Base-by-base conservation (phyloP, 2,113 vertebrate genomes). In the Apaloderma vittatum region DNA sequence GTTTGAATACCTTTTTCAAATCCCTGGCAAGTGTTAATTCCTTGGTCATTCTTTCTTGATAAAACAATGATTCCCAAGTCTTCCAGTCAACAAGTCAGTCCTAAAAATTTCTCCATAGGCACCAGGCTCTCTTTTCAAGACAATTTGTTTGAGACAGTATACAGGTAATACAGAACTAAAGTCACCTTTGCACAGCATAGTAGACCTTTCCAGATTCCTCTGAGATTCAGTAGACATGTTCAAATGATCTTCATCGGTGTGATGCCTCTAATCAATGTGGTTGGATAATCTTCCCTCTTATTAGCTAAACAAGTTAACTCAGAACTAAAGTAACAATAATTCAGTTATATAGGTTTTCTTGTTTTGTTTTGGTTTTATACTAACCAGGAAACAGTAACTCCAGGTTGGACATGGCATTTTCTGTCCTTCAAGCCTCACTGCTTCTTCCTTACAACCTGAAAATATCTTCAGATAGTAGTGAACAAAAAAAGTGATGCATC, bases 41-140 rank as follows among this genome's bases (percentile, higher is more conserved):
- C 7, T 5, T 36, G 9, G 20, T 46, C 6, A 61, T 32, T n/a
- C 22, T 48, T 74, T 66, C 30, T 52, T 29, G 36, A 75, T 37
- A 70, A 70, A 63, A 75, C 4, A 12, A 26, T 8, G 10, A 18
- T 49, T 73, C 24, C n/a, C 0, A 0, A 58, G 36, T 24, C 5
- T 72, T 72, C 16, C 34, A 51, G 27, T 36, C 49, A 85, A 54
- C 23, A 74, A 4, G 14, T 9, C 27, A 85, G 23, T 8, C 48
- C 37, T 51, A 58, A 74, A 34, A 82, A 3, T 4, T 46, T 67
- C 9, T 85, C 21, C 30, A 24, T 58, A 54, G 43, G 9, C 8
- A 78, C 4, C 12, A 46, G 19, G 49, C 12, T 32, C 32, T 48
- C 23, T 62, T 71, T 67, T 46, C n/a, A 55, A 85, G 29, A 67